These are phyloP conservation scores for Sternarchorhynchus goeldii DNA, from an alignment of 2,797 vertebrate genomes.

Conservation along the genomic window DNA sequence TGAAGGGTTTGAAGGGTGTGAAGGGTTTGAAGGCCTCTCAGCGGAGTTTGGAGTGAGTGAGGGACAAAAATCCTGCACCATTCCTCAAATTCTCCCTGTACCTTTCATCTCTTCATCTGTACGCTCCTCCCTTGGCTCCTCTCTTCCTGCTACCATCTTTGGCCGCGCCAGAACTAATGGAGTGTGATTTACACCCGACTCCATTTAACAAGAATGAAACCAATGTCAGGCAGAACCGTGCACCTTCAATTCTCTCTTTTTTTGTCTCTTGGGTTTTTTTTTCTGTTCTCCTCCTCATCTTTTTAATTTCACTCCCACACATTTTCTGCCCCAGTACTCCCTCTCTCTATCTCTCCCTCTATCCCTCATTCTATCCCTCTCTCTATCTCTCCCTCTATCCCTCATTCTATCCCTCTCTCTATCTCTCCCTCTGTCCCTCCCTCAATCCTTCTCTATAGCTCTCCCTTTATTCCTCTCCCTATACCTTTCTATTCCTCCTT, in stretches of 20 bases:
- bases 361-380: not conserved
- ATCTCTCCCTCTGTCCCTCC: not conserved
- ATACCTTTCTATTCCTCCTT: slow-evolving; percentile 6
- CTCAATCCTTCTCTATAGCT: too few relatives aligned
- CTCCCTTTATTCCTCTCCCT: not conserved
- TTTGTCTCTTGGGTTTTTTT: not conserved
- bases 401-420: not conserved
- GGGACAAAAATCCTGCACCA: slow-evolving; percentile 47
- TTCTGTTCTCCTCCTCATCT: not conserved
- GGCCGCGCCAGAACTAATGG: slow-evolving; percentile 30
- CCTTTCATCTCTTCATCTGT: slow-evolving; percentile 46
- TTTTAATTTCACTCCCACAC: slow-evolving; percentile 31
- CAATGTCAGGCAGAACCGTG: slow-evolving; percentile 6
- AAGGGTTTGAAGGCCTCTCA: slow-evolving; percentile 46
- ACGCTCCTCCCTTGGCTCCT: not conserved
- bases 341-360: not conserved
- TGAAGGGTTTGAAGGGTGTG: slow-evolving; percentile 41
- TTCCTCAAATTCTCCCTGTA: slow-evolving; percentile 44
- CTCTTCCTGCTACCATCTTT: slow-evolving; percentile 36
- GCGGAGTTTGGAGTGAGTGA: slow-evolving; percentile 48
- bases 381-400: not conserved
- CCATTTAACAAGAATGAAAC: slow-evolving; percentile 26
- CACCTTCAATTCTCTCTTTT: slow-evolving; percentile 36
- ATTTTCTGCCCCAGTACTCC: slow-evolving; percentile 20
- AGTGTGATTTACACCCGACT: slow-evolving; percentile 41